A percentile compares a stretch with the other conserved stretches of the same genome.
These are phyloP conservation scores for Tetragnatha versicolor DNA, from an alignment of 1,140 invertebrate genomes.

Conservation along the genomic window DNA sequence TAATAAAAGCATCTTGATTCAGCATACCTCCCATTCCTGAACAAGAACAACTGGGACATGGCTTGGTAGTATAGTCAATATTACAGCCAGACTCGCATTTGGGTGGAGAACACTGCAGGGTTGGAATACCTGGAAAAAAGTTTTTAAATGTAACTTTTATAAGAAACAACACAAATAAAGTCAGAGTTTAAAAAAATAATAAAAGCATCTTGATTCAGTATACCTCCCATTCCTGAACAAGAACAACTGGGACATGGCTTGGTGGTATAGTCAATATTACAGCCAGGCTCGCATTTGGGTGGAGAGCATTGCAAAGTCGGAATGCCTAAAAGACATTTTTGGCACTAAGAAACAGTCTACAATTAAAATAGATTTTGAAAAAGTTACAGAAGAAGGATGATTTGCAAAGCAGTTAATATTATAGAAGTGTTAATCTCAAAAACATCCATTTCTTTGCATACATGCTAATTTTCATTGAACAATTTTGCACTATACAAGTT, in stretches of 20 bases:
- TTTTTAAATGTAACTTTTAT: background rate
- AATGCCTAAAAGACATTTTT: background rate
- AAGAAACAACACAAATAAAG: background rate
- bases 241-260: conserved; percentile 29
- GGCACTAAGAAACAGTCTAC: too few species aligned
- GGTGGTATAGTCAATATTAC: conserved; percentile 6
- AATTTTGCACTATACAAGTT: too few species aligned
- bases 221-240: too few species aligned
- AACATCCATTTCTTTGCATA: too few species aligned
- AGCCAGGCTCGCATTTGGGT: conserved; percentile 14
- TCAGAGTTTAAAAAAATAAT: background rate
- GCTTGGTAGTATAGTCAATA: conserved; percentile 9
- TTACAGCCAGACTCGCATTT: conserved; percentile 29
- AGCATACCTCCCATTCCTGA: background rate
- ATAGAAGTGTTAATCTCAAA: too few species aligned
- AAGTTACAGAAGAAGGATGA: too few species aligned
- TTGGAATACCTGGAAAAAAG: background rate
- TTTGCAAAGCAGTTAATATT: too few species aligned
- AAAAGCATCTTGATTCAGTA: background rate
- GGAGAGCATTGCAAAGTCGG: conserved; percentile 9
- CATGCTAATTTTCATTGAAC: too few species aligned
- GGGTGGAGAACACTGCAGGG: conserved; percentile 13
- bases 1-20: background rate
- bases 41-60: conserved; percentile 26
- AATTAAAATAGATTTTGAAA: too few species aligned